Percentiles rank a stretch among this genome's conserved stretches.
Evolutionary conservation across 1,140 invertebrate genomes (phyloP).

Genomic region (Aphelenchoides besseyi): DNA sequence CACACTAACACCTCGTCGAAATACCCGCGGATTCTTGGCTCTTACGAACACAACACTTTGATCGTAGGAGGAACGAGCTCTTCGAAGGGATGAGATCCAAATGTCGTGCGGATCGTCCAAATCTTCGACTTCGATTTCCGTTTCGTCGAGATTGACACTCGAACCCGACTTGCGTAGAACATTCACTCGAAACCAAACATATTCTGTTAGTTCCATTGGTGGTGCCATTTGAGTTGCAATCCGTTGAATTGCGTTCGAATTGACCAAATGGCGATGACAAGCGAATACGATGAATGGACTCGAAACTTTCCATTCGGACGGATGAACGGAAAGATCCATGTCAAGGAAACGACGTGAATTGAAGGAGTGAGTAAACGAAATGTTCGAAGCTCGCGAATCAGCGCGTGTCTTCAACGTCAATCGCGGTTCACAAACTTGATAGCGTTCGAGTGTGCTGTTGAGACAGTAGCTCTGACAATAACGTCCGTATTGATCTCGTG

Average conservation of each 20-base stretch:
- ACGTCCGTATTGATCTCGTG: constrained; percentile 56
- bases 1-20: constrained; percentile 45
- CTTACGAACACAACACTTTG: constrained; percentile 57
- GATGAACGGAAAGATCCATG: constrained; percentile 56
- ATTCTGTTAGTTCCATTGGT: constrained; percentile 44
- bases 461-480: constrained; percentile 61
- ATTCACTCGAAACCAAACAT: constrained; percentile 60
- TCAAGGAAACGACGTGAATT: constrained; percentile 54
- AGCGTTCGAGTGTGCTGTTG: constrained; percentile 52
- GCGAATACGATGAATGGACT: constrained; percentile 58
- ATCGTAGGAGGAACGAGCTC: constrained; percentile 58
- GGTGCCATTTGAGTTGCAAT: constrained; percentile 33
- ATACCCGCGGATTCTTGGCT: constrained; percentile 52
- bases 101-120: constrained; percentile 49
- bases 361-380: constrained; percentile 59
- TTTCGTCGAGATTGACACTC: constrained; percentile 44
- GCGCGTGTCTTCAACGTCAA: constrained; percentile 39
- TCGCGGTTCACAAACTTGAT: constrained; percentile 56
- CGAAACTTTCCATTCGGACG: constrained; percentile 44
- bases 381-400: constrained; percentile 44
- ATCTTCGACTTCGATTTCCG: constrained; percentile 55
- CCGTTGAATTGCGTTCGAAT: constrained; percentile 41
- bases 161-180: constrained; percentile 39
- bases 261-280: constrained; percentile 56
- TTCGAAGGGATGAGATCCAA: constrained; percentile 54